These are phyloP conservation scores for Pteromalus puparum DNA, from an alignment of 1,140 invertebrate species.

Conservation along the genomic window DNA sequence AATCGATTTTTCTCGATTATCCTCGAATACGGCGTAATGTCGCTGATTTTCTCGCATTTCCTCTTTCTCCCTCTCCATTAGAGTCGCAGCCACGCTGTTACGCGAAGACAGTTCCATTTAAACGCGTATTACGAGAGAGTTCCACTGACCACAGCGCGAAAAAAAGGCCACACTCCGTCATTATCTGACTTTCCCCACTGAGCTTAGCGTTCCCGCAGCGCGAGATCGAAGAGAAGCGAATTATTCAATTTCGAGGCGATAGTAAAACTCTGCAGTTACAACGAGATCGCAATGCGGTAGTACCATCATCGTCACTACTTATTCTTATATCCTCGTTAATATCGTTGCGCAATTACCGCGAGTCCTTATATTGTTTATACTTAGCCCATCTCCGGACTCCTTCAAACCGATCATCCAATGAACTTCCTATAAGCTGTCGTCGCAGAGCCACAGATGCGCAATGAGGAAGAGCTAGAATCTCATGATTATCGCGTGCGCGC, in stretches of 20 bases:
- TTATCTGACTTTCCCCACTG: not conserved
- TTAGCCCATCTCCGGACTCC: no score
- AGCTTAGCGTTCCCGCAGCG: no score
- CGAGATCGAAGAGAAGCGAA: conserved; percentile 4
- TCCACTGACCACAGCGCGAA: not conserved
- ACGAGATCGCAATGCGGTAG: no score
- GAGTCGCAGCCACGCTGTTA: no score
- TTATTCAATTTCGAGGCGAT: conserved; percentile 3
- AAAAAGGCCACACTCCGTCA: not conserved
- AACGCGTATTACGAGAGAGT: conserved; percentile 24
- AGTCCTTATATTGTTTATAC: no score
- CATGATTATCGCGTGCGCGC: conserved; percentile 22
- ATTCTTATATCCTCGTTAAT: no score
- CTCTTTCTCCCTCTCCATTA: not conserved
- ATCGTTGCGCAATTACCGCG: no score
- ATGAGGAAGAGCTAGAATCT: not conserved
- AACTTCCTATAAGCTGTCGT: not conserved
- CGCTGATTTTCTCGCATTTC: not conserved
- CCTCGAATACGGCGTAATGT: no score
- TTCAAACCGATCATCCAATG: no score
- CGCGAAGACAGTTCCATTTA: conserved; percentile 18
- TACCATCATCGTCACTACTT: no score
- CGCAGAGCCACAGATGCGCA: not conserved
- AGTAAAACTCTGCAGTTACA: not conserved
- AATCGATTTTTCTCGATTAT: not conserved